Percentiles rank a stretch among this genome's conserved stretches.
Evolutionary conservation across 2,797 vertebrate species (phyloP).

Genomic region (Microctenopoma lineatum): DNA sequence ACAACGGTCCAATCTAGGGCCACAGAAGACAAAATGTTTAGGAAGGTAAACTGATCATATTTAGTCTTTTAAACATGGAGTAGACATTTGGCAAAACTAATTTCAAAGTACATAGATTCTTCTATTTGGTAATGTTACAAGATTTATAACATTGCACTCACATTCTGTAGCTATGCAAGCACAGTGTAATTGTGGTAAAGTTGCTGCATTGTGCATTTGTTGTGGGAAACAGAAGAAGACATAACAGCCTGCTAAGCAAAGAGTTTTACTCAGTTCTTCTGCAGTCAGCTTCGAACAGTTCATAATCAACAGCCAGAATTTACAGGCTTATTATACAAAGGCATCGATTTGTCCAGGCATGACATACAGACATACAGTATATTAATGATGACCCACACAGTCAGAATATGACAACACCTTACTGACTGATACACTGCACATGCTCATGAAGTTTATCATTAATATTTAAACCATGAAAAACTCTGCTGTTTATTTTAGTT

Average conservation of each 20-base stretch:
- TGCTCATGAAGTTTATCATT: slow-evolving; percentile 50
- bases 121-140: slow-evolving; percentile 57
- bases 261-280: slow-evolving; percentile 61
- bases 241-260: slow-evolving; percentile 57
- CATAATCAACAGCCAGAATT: slow-evolving; percentile 65
- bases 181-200: slow-evolving; percentile 50
- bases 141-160: slow-evolving; percentile 34
- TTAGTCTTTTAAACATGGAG: slow-evolving; percentile 50
- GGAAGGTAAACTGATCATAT: slow-evolving; percentile 51
- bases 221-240: slow-evolving; percentile 24
- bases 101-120: slow-evolving; percentile 44
- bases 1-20: slow-evolving; percentile 40
- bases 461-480: slow-evolving; percentile 1
- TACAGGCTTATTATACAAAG: slow-evolving; percentile 73
- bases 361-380: slow-evolving; percentile 63
- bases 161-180: slow-evolving; percentile 54
- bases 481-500: slow-evolving; percentile 29
- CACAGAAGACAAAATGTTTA: slow-evolving; percentile 47
- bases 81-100: slow-evolving; percentile 55
- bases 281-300: slow-evolving; percentile 67
- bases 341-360: slow-evolving; percentile 66
- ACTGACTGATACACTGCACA: slow-evolving; percentile 60
- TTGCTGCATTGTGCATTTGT: slow-evolving; percentile 40
- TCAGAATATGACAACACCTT: slow-evolving; percentile 32
- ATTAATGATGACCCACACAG: slow-evolving; percentile 49